Conservation (phyloP, 2,888 invertebrate genomes). For the Acanthosepion esculentum region DNA sequence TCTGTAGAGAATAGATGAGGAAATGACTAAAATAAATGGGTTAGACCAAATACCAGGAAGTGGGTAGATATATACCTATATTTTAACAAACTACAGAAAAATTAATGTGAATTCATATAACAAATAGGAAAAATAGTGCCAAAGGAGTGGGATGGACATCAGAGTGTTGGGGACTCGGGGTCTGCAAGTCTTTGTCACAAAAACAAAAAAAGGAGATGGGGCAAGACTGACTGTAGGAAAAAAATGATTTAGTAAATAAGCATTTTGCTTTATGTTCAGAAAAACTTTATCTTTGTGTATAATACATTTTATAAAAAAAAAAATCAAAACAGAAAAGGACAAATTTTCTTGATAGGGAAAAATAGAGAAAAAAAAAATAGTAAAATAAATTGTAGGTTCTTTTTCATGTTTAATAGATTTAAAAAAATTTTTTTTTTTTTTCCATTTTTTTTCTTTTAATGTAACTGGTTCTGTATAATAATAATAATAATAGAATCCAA, state of each 20-base stretch:
- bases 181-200: no score
- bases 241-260: background rate
- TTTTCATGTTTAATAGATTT: background rate
- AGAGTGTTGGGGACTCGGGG: no score
- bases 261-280: conserved; percentile 33
- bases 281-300: background rate
- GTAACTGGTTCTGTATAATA: background rate
- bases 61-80: no score
- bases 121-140: no score
- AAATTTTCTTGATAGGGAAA: background rate
- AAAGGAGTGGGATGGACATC: no score
- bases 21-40: no score
- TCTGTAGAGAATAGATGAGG: no score
- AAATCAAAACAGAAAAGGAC: background rate
- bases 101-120: no score
- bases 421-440: background rate
- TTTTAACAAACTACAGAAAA: no score
- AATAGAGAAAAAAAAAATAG: background rate
- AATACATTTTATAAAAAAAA: background rate
- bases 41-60: no score
- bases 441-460: background rate
- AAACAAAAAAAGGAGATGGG: no score
- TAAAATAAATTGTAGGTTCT: background rate
- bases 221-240: background rate
- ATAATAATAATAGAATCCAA: background rate